phyloP scores from a whole-genome alignment of 2,888 invertebrate genomes.

The Eupithecia inturbata region DNA sequence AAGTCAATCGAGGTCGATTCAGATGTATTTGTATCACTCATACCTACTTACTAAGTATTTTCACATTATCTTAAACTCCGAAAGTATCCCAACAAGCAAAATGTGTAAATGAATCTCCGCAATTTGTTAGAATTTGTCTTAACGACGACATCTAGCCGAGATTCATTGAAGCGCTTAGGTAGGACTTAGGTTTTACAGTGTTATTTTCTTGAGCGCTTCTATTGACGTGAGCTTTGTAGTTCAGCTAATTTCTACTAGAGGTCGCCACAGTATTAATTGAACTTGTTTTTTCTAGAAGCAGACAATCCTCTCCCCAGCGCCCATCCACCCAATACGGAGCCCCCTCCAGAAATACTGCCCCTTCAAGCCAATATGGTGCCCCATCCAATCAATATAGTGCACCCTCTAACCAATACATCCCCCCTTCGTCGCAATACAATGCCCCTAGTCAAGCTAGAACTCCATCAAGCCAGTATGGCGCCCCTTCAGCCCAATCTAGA shows the following conservation, averaged over 20 bases:
- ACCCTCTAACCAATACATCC: conserved; percentile 63
- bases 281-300: conserved; percentile 48
- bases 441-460: conserved; percentile 27
- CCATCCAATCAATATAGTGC: conserved; percentile 64
- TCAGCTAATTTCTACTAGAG: no score
- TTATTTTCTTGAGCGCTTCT: no score
- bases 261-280: no score
- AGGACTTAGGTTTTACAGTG: no score
- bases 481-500: conserved; percentile 31
- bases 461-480: conserved; percentile 42
- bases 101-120: no score
- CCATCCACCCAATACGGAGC: conserved; percentile 38
- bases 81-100: neutral
- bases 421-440: conserved; percentile 52
- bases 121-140: no score
- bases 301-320: conserved; percentile 53
- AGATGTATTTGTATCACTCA: no score
- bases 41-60: no score
- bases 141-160: no score
- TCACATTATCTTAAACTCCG: neutral
- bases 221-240: no score
- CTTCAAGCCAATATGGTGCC: conserved; percentile 63
- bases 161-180: no score
- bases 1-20: no score
- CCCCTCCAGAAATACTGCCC: neutral